Evolutionary conservation across 2,888 invertebrate genomes (phyloP).

Genomic region (Scaptomyza reducta): DNA sequence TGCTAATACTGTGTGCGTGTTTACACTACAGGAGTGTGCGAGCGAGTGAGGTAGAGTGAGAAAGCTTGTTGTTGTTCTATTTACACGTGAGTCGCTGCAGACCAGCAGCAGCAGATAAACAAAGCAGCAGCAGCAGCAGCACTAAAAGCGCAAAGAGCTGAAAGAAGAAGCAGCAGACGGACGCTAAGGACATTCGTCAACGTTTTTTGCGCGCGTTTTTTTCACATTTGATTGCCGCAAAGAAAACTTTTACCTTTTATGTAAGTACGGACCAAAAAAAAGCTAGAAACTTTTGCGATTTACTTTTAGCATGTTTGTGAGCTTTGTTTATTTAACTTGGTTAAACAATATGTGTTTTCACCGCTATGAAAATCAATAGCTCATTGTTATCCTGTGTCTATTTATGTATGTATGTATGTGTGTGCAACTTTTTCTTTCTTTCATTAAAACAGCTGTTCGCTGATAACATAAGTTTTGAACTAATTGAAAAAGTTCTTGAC

Average conservation of each 20-base stretch:
- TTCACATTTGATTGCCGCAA: constrained; percentile 6
- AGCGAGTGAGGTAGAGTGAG: constrained; percentile 17
- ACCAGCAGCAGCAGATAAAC: constrained; percentile 58
- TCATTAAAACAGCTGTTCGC: neutral
- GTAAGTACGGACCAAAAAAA: constrained; percentile 53
- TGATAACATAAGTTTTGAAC: neutral
- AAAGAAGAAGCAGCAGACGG: constrained; percentile 22
- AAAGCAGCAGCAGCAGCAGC: constrained; percentile 54
- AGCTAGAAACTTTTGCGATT: neutral
- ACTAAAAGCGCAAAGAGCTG: constrained; percentile 47
- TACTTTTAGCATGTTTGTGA: constrained; percentile 1
- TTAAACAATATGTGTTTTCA: constrained; percentile 8
- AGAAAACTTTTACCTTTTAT: constrained; percentile 55
- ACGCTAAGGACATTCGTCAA: constrained; percentile 23
- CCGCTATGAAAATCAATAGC: constrained; percentile 65
- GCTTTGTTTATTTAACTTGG: neutral
- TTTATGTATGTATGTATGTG: neutral
- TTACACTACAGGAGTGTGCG: neutral
- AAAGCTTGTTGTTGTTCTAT: constrained; percentile 23
- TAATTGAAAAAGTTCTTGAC: constrained; percentile 67
- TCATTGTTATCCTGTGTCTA: constrained; percentile 24
- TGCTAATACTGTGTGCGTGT: constrained; percentile 9
- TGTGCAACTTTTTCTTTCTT: neutral
- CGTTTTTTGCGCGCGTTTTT: constrained; percentile 40
- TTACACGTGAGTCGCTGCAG: constrained; percentile 58